phyloP scores from a whole-genome alignment of 2,113 vertebrate species.

The Tetrax tetrax region DNA sequence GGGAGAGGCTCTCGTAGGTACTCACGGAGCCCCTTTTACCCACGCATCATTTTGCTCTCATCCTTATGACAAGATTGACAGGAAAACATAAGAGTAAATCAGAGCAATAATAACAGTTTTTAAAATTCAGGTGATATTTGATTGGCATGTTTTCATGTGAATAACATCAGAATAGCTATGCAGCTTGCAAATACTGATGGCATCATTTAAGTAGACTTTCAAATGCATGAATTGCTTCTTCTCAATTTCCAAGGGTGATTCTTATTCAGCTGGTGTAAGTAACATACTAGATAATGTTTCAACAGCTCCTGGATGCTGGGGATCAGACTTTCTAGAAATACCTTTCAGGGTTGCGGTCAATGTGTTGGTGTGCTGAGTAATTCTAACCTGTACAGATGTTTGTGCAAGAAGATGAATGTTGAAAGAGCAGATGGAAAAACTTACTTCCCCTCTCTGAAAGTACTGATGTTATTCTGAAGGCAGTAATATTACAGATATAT shows the following conservation, averaged over 20 bases:
- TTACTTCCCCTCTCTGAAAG: background rate
- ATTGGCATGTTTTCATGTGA: background rate
- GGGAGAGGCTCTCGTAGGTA: background rate
- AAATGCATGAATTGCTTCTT: background rate
- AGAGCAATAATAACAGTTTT: background rate
- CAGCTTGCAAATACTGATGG: background rate
- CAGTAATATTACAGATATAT: background rate
- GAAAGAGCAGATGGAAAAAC: background rate
- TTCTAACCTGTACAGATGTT: background rate
- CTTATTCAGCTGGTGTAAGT: background rate
- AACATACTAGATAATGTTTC: background rate
- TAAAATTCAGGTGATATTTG: background rate
- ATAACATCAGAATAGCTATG: background rate
- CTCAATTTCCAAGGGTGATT: background rate
- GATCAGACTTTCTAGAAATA: background rate
- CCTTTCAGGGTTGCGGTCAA: background rate
- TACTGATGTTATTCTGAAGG: background rate
- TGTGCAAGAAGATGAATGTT: background rate
- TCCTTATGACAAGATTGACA: background rate
- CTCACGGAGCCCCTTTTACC: background rate
- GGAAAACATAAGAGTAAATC: background rate
- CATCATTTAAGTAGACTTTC: background rate
- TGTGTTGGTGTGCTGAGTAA: background rate
- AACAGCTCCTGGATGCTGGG: background rate
- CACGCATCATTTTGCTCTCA: background rate